Evolutionary conservation across 2,888 invertebrate species (phyloP).

Genomic region (Temnothorax rugatulus): DNA sequence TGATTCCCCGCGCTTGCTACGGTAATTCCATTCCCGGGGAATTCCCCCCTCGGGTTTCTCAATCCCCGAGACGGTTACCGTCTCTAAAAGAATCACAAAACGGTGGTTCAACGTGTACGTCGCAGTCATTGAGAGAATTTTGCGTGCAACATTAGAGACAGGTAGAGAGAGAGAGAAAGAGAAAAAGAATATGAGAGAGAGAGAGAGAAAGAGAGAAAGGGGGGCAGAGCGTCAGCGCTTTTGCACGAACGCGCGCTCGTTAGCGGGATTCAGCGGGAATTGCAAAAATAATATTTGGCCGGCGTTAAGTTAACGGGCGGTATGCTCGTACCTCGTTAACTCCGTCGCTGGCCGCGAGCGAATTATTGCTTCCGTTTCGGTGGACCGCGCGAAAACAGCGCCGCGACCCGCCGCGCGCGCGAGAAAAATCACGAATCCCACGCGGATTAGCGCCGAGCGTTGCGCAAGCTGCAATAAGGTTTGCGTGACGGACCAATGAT

Average conservation of each 20-base stretch:
- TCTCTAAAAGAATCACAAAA: neutral
- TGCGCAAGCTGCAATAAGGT: slow-evolving; percentile 37
- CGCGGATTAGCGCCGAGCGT: slow-evolving; percentile 22
- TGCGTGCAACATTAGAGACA: slow-evolving; percentile 3
- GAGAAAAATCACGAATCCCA: slow-evolving; percentile 36
- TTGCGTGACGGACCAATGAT: slow-evolving; percentile 1
- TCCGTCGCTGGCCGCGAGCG: slow-evolving; percentile 6
- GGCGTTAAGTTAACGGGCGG: slow-evolving; percentile 31
- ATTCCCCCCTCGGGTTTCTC: slow-evolving; percentile 1
- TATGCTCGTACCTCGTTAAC: slow-evolving; percentile 53
- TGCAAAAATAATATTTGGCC: slow-evolving; percentile 62
- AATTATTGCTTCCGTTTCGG: slow-evolving; percentile 29
- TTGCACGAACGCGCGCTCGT: slow-evolving; percentile 42
- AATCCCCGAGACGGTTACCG: neutral
- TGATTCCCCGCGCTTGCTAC: neutral
- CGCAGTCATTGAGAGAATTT: slow-evolving; percentile 20
- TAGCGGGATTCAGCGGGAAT: slow-evolving; percentile 47
- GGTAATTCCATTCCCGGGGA: neutral
- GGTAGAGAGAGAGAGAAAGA: neutral
- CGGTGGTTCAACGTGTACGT: neutral
- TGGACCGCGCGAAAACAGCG: slow-evolving; percentile 35
- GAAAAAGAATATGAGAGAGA: neutral
- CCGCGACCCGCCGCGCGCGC: slow-evolving; percentile 15
- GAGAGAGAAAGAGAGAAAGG: neutral
- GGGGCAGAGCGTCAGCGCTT: slow-evolving; percentile 45